These are phyloP conservation scores for Hepsetus odoe DNA, from an alignment of 2,113 vertebrate genomes.

Conservation along the genomic window DNA sequence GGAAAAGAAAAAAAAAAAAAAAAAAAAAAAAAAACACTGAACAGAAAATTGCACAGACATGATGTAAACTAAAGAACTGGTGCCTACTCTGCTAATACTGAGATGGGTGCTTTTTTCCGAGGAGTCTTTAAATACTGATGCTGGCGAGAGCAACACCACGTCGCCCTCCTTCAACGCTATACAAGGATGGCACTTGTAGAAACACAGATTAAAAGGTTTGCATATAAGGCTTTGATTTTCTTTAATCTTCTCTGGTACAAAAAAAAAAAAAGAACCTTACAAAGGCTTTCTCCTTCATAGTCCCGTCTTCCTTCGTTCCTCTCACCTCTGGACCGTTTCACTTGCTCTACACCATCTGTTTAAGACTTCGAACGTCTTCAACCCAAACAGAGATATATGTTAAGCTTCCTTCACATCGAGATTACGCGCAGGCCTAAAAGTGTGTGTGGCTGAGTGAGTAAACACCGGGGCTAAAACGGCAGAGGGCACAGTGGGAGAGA, in stretches of 20 bases:
- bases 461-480: conserved; percentile 81
- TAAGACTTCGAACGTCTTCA: conserved; percentile 90
- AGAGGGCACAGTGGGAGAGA: conserved; percentile 83
- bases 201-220: conserved; percentile 99
- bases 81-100: conserved; percentile 99
- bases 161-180: conserved; percentile 94
- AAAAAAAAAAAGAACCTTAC: conserved; percentile 95
- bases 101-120: conserved; percentile 93
- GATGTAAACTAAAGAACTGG: conserved; percentile 98
- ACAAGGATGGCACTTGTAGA: conserved; percentile 99
- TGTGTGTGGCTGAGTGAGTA: conserved; percentile 91
- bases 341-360: conserved; percentile 91
- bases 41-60: conserved; percentile 98
- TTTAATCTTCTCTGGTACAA: conserved; percentile 38
- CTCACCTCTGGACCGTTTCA: conserved; percentile 84
- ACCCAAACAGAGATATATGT: conserved; percentile 88
- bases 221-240: conserved; percentile 97
- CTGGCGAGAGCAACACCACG: conserved; percentile 91
- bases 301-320: conserved; percentile 67
- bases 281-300: conserved; percentile 89
- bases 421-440: conserved; percentile 90
- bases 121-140: conserved; percentile 93
- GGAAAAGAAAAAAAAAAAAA: conserved; percentile 78
- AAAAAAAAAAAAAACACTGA: conserved; percentile 71
- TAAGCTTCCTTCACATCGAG: conserved; percentile 91